A percentile compares a stretch with the other conserved stretches of the same genome.
These are phyloP conservation scores for Actinia tenebrosa DNA, from an alignment of 64 coral and sea anemone genomes.

Conservation along the genomic window DNA sequence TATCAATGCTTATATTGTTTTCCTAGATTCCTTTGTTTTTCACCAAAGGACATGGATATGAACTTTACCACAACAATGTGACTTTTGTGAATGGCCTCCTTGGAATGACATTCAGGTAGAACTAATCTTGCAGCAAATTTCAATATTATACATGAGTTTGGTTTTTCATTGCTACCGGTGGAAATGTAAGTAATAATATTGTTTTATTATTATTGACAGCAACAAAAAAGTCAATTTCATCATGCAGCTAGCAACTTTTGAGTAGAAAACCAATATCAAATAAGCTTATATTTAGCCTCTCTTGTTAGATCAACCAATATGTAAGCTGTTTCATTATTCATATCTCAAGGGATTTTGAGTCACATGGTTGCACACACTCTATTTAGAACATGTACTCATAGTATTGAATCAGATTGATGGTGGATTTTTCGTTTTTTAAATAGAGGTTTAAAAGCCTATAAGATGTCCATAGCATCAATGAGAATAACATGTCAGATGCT, in stretches of 20 bases:
- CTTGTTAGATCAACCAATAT: no score
- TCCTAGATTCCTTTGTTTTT: slow-evolving; percentile 85
- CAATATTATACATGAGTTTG: not conserved
- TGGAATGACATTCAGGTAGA: slow-evolving; percentile 67
- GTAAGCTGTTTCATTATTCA: no score
- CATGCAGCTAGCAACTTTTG: no score
- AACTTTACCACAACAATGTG: slow-evolving; percentile 64
- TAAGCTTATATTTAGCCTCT: no score
- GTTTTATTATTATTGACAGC: no score
- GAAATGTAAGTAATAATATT: no score
- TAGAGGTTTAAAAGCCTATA: slow-evolving; percentile 79
- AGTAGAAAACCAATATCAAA: no score
- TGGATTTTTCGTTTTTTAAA: not conserved
- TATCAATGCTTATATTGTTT: not conserved
- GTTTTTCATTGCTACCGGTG: no score
- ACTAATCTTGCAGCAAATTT: not conserved
- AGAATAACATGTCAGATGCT: slow-evolving; percentile 32
- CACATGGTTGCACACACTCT: no score
- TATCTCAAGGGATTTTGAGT: no score
- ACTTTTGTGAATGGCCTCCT: slow-evolving; percentile 88
- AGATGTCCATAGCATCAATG: slow-evolving; percentile 44
- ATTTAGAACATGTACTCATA: not conserved
- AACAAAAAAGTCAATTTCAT: no score
- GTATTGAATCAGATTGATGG: no score
- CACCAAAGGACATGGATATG: slow-evolving; percentile 62